phyloP scores from a whole-genome alignment of 2,888 invertebrate species.

The Volucella zonaria region DNA sequence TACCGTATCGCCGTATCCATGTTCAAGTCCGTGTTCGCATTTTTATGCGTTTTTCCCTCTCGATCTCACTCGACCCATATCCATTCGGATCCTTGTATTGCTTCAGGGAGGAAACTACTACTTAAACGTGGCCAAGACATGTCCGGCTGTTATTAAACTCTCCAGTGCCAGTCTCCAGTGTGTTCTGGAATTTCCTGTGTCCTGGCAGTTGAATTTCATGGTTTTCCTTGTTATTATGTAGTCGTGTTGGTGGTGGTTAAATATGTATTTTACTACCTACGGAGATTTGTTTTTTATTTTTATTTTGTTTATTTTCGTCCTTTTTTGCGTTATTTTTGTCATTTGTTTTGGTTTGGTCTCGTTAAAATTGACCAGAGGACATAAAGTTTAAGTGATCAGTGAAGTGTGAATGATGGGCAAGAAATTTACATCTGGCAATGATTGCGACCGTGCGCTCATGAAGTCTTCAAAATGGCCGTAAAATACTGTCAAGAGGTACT shows the following conservation, averaged over 20 bases:
- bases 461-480: constrained; percentile 39
- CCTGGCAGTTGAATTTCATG: constrained; percentile 27
- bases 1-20: no score
- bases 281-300: constrained; percentile 23
- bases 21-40: constrained; percentile 17
- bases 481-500: constrained; percentile 21
- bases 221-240: constrained; percentile 33
- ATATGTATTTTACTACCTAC: constrained; percentile 37
- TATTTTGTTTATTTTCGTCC: neutral
- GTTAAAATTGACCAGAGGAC: constrained; percentile 67
- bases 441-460: constrained; percentile 35
- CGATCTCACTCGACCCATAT: neutral
- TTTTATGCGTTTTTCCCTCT: constrained; percentile 61
- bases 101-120: constrained; percentile 68
- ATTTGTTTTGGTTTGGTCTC: constrained; percentile 18
- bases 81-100: constrained; percentile 42
- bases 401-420: constrained; percentile 38
- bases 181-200: constrained; percentile 68
- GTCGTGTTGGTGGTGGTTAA: constrained; percentile 45
- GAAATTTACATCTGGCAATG: constrained; percentile 54
- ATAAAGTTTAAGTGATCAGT: constrained; percentile 62
- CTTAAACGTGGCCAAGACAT: constrained; percentile 71
- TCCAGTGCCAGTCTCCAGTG: constrained; percentile 18
- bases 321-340: constrained; percentile 6
- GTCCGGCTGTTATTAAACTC: constrained; percentile 72